Base-by-base conservation (phyloP, 2,888 invertebrate species). In the Trissoscelio sp. region DNA sequence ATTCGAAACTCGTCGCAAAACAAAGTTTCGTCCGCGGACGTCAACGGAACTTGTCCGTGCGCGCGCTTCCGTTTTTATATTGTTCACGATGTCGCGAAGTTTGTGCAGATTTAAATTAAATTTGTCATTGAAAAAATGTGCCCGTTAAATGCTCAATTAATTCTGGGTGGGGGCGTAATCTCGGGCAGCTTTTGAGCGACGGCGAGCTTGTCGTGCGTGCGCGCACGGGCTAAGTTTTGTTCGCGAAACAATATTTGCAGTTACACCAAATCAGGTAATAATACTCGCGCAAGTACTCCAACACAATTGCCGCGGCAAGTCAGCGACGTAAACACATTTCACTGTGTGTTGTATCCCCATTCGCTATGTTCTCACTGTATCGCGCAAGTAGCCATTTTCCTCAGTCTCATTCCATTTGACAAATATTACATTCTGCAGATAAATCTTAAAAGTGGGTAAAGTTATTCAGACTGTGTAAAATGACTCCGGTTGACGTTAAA, bases 251-350 rank as follows among this genome's bases (percentile, higher is more conserved):
- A 70, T 58, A 57, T 70, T 70, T 70, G 58, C 58, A 70, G 58
- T 70, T 46, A 58, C 48, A 58, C 57, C 44, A 31, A 70, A 70
- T 70, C 70, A 34, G 46, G 57, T 57, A 57, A 55, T 69, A 69
- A 57, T 69, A 22, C 58, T 57, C 34, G 20, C 34, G 20, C 57
- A 58, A 58, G 57, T 58, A 34, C 57, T 57, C 22, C 16, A 20
- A 37, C 70, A 70, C 70, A 70, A 70, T 46, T 70, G 70, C 58
- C 16, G 16, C 37, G 14, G 51, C 20, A 53, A 70, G 57, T 57
- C 46, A 48, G 37, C 48, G 16, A 34, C 60, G 39, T 34, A n/a
- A n/a, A 58, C 46, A 48, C 70, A 70, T 70, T 70, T 70, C 48
- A 44, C 51, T 44, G 14, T 37, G 14, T 37, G 58, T 60, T 51